Base-by-base conservation (phyloP, 2,888 invertebrate genomes). In the Apodemia mormo region DNA sequence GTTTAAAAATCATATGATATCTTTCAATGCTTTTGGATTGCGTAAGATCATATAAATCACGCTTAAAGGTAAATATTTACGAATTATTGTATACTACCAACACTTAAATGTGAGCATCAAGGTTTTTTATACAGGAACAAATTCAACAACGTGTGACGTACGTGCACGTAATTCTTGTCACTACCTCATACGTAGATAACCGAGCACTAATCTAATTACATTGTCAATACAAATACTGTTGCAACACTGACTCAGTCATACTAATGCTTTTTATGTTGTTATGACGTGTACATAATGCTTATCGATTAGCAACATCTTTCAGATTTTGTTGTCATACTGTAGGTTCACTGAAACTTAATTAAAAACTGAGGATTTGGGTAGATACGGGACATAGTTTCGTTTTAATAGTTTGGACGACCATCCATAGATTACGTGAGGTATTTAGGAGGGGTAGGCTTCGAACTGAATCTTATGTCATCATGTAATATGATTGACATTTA, bases 91-190 rank as follows among this genome's bases (percentile, higher is more conserved):
- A 37, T 8, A 58, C 4, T 29, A 30, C 64, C 64, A 72, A 72
- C 74, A 72, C 73, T 75, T 73, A 73, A 76, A 76, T 75, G 71
- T 71, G 71, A 73, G 65, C 72, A 72, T 73, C 78, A 77, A 78
- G 78, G 78, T 72, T 74, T 70, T 69, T 73, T 70, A 71, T 68
- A 70, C 75, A 78, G 78, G 78, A 78, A 78, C 75, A 66, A 68
- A 72, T 74, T 71, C 70, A 73, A 70, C 22, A 22, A 22, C 37
- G 2, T 30, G 64, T 73, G 73, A 71, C 64, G 69, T 65, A 33
- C 2, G 66, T 69, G 73, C 76, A 77, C 78, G 78, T 76, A 67
- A 52, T 65, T 33, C 61, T 45, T 67, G 65, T 68, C 45, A 54
- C 37, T 66, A 68, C 69, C 68, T 66, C 73, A 68, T 74, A 71